Conservation (phyloP, 2,797 vertebrate genomes). For the Hydrocynus forskahlii region DNA sequence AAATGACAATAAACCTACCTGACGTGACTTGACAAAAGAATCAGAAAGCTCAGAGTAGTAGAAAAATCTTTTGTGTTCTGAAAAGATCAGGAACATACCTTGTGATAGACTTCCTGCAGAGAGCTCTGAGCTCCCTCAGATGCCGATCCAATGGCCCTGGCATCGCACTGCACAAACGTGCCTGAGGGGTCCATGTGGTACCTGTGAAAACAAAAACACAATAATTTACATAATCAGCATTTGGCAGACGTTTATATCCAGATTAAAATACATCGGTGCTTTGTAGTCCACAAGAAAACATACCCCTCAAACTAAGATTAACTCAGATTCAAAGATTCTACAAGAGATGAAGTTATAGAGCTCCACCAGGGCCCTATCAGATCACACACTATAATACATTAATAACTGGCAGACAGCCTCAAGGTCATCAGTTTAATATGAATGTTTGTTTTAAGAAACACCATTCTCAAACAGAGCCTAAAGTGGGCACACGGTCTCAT, state of each 20-base stretch:
- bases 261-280: too few relatives aligned
- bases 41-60: neutral
- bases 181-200: slow-evolving; percentile 99
- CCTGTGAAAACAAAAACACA: slow-evolving; percentile 65
- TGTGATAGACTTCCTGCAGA: slow-evolving; percentile 97
- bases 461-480: neutral
- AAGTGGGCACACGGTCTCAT: neutral
- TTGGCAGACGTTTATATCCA: too few relatives aligned
- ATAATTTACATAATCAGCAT: too few relatives aligned
- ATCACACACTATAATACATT: neutral
- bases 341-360: too few relatives aligned
- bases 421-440: neutral
- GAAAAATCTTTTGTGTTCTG: too few relatives aligned
- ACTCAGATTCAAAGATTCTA: neutral
- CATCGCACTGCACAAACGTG: slow-evolving; percentile 97
- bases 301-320: slow-evolving; percentile 10
- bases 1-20: too few relatives aligned
- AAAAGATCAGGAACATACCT: slow-evolving; percentile 76
- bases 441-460: neutral
- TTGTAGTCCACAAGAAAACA: too few relatives aligned
- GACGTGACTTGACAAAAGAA: too few relatives aligned
- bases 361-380: too few relatives aligned
- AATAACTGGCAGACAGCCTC: neutral
- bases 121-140: slow-evolving; percentile 98
- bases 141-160: slow-evolving; percentile 94